phyloP scores from a whole-genome alignment of 2,888 invertebrate genomes.

The Byasa hedistus region DNA sequence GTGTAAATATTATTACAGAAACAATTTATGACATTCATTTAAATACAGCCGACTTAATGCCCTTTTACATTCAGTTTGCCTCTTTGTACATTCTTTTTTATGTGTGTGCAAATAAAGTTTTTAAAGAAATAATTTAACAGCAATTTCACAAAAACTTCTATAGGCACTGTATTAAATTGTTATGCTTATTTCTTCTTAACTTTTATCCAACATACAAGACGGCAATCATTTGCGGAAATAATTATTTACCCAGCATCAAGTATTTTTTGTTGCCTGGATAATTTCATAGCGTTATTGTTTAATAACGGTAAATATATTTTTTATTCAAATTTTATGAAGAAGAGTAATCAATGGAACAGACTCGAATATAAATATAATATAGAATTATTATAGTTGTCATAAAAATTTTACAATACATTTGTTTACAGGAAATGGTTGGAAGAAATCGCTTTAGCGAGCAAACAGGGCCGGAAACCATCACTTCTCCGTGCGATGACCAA shows the following conservation, averaged over 20 bases:
- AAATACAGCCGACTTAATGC: too few species aligned
- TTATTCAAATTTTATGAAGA: background rate
- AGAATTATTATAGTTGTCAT: background rate
- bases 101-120: too few species aligned
- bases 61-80: too few species aligned
- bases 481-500: slow-evolving; percentile 83
- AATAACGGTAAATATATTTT: background rate
- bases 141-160: background rate
- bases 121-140: too few species aligned
- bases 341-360: background rate
- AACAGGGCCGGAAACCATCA: slow-evolving; percentile 80
- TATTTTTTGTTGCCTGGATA: background rate
- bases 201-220: background rate
- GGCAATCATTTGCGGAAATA: background rate
- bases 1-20: background rate
- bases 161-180: background rate
- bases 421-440: slow-evolving; percentile 83
- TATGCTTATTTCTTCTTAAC: background rate
- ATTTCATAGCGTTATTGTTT: background rate
- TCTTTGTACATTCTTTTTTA: too few species aligned
- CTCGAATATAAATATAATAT: background rate
- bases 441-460: slow-evolving; percentile 80
- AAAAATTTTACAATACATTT: slow-evolving; percentile 31
- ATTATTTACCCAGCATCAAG: background rate
- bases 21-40: background rate